Evolutionary conservation across 2,113 vertebrate species (phyloP).

Genomic region (Apteryx owenii): DNA sequence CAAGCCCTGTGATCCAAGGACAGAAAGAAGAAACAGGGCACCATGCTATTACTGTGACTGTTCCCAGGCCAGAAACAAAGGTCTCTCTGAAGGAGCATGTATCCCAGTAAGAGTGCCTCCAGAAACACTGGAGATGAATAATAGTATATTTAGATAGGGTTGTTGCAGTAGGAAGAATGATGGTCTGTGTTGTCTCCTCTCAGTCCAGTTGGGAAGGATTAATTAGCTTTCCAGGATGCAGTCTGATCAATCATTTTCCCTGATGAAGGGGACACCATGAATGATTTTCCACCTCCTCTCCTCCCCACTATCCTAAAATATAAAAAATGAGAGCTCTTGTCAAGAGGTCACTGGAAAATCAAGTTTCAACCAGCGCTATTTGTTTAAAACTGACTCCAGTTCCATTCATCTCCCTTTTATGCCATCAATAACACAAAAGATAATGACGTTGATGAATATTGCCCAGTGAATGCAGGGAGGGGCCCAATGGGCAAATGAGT

Average conservation of each 20-base stretch:
- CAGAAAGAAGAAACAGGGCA: neutral
- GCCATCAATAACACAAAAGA: slow-evolving; percentile 35
- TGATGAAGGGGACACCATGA: neutral
- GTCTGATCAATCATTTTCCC: neutral
- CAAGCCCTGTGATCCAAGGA: neutral
- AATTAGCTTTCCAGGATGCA: neutral
- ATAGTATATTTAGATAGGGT: neutral
- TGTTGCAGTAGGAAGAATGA: neutral
- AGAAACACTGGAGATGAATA: neutral
- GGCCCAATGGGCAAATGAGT: slow-evolving; percentile 1
- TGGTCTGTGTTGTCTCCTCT: neutral
- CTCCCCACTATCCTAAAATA: neutral
- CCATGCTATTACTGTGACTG: neutral
- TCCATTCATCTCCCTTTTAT: neutral
- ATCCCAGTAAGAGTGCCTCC: neutral
- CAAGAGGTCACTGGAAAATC: slow-evolving; percentile 52
- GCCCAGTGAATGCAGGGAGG: neutral
- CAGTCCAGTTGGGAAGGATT: neutral
- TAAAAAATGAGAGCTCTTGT: neutral
- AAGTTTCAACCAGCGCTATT: slow-evolving; percentile 11
- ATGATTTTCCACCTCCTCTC: neutral
- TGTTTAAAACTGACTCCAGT: slow-evolving; percentile 21
- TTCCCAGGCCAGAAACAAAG: neutral
- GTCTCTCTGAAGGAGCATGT: neutral
- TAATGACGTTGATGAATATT: slow-evolving; percentile 46